Evolutionary conservation across 1,140 invertebrate genomes (phyloP), one percentile per base, ranked within the genome.

Genomic region (Lepidurus couesii): DNA sequence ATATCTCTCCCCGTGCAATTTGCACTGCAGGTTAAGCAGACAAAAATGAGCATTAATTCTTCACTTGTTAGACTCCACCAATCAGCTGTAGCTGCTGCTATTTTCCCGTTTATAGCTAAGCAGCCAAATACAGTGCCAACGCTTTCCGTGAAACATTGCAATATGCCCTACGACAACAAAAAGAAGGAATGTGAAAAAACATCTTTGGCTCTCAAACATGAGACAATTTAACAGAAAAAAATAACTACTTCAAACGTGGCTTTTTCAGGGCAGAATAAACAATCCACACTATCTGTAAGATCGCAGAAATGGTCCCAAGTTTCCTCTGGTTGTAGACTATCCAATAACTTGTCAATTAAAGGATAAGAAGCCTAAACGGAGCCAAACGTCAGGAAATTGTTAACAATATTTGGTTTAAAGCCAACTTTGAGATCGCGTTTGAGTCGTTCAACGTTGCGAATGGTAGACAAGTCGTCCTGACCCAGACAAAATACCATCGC

Each of bases 91-190:
- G 78, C 78, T 34, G 78, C 78, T 74, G 78, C 78, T 75, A 79
- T 44, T 53, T 79, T 79, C 16, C 78, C 74, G 8, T 26, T 75
- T 21, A 75, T 44, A 21, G 42, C 42, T 42, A 80, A 44, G 43
- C 77, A 79, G 7, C 78, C 78, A 80, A 81, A 80, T 21, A 80
- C 75, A 47, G 75, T 74, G 47, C 76, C 65, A 77, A 81, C 80
- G 16, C 78, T 79, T 42, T 79, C 78, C 7, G 78, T 21, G 53
- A 79, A 79, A 45, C 78, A 79, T 24, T 75, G 44, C 6, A 79
- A 26, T 44, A 79, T 79, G 5, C 78, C 78, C 78, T 79, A 26
- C n/a, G 42, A 24, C 44, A 34, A 73, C 3, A 43, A 76, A 76
- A 78, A n/a, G 24, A 75, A n/a, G 53, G 44, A 78, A 10, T n/a